phyloP scores from a whole-genome alignment of 2,113 vertebrate species.

The Cygnus atratus region DNA sequence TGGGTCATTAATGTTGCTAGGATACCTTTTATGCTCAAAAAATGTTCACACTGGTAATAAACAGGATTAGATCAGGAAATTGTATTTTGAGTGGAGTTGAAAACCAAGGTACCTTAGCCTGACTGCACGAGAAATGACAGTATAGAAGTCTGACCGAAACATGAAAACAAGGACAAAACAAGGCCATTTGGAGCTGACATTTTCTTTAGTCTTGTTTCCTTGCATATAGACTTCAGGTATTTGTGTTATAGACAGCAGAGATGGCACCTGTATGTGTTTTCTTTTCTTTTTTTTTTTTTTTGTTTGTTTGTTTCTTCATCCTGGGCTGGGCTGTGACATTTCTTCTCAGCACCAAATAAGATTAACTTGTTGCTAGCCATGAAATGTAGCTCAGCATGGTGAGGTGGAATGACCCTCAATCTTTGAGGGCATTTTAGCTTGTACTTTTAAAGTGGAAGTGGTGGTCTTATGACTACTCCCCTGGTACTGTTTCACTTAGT shows the following conservation, averaged over 20 bases:
- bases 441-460: background rate
- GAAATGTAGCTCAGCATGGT: background rate
- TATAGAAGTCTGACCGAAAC: background rate
- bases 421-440: background rate
- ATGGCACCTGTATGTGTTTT: background rate
- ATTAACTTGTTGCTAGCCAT: background rate
- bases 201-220: background rate
- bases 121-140: background rate
- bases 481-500: background rate
- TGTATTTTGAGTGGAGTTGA: background rate
- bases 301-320: background rate
- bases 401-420: background rate
- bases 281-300: background rate
- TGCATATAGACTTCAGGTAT: background rate
- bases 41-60: background rate
- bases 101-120: background rate
- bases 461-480: too few species aligned
- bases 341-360: background rate
- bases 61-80: background rate
- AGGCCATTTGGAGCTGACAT: background rate
- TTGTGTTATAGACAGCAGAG: background rate
- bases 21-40: background rate
- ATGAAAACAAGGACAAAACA: background rate
- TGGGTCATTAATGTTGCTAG: background rate
- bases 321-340: background rate